Evolutionary conservation across 2,113 vertebrate genomes (phyloP), one percentile per base, ranked within the genome.

Genomic region (Mungos mungo): DNA sequence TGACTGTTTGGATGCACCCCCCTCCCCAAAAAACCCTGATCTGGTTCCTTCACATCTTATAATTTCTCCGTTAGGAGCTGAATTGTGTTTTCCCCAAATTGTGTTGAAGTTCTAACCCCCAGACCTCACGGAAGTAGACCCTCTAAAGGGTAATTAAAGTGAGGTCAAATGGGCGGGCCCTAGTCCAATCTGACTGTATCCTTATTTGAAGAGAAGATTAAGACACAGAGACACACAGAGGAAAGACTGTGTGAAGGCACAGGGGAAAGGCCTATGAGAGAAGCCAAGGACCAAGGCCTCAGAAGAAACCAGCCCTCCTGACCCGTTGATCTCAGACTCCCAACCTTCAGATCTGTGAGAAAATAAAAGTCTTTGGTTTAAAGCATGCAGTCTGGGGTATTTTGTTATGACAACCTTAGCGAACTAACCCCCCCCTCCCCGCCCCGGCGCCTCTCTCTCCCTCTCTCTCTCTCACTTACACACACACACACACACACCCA

Each of bases 381-480:
- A 60, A 19, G 12, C 8, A 38, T 47, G 25, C 4, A 7, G 47
- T 57, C 47, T 41, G n/a, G 54, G 86, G 23, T n/a, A n/a, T 25
- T 74, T 87, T 27, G 57, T 31, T 33, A 16, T 16, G 54, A 63
- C 47, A 69, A 57, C 25, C 13, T 2, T 21, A 47, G 74, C 18
- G 3, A 71, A 68, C 10, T 27, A 27, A 47, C 10, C 29, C 3
- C 4, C 7, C 9, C 5, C 0, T 9, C 11, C 35, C 14, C 31
- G 29, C 52, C 31, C n/a, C n/a, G n/a, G n/a, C 47, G 12, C 60
- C 23, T 81, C 5, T 82, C 14, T 89, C 21, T 50, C 38, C 38
- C 33, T 25, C 54, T 60, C 21, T 50, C 38, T 50, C 33, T 25
- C 54, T 60, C 2, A 57, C 35, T 15, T 21, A 0, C 21, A 25